Conservation (phyloP, 2,888 invertebrate genomes). For the Cryptophagus acutangulus region DNA sequence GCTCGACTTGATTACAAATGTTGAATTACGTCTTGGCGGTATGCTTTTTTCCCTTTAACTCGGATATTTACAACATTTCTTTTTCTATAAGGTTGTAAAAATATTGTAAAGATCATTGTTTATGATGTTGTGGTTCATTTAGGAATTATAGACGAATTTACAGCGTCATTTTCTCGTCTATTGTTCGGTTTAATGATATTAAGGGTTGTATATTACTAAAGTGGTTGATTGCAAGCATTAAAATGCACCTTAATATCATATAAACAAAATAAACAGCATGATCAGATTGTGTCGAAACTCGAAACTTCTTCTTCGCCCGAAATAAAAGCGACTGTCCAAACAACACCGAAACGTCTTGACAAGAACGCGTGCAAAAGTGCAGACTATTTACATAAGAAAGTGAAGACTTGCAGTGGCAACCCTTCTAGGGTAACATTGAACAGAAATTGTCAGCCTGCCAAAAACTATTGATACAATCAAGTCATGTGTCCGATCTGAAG, state of each 20-base stretch:
- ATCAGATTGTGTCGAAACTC: too few relatives aligned
- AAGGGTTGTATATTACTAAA: slow-evolving; percentile 3
- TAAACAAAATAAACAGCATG: too few relatives aligned
- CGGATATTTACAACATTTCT: too few relatives aligned
- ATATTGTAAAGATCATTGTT: slow-evolving; percentile 10
- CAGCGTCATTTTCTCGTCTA: slow-evolving; percentile 22
- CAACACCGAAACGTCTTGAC: slow-evolving; percentile 30
- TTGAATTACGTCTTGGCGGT: slow-evolving; percentile 19
- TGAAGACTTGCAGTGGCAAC: slow-evolving; percentile 32
- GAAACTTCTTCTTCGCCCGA: too few relatives aligned
- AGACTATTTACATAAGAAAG: slow-evolving; percentile 34
- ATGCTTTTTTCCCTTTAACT: slow-evolving; percentile 16
- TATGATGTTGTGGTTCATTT: slow-evolving; percentile 15
- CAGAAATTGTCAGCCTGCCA: slow-evolving; percentile 29
- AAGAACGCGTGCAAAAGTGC: slow-evolving; percentile 27
- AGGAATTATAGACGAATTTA: slow-evolving; percentile 22
- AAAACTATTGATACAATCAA: slow-evolving; percentile 22
- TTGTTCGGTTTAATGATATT: slow-evolving; percentile 23
- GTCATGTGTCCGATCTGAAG: slow-evolving; percentile 22
- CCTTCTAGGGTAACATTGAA: slow-evolving; percentile 36
- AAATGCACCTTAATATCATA: too few relatives aligned
- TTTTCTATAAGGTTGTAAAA: too few relatives aligned
- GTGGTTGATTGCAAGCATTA: too few relatives aligned
- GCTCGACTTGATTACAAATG: slow-evolving; percentile 29
- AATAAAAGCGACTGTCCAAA: slow-evolving; percentile 26